These are phyloP conservation scores for Crotalus viridis DNA, from an alignment of 2,113 vertebrate genomes.

Conservation along the genomic window DNA sequence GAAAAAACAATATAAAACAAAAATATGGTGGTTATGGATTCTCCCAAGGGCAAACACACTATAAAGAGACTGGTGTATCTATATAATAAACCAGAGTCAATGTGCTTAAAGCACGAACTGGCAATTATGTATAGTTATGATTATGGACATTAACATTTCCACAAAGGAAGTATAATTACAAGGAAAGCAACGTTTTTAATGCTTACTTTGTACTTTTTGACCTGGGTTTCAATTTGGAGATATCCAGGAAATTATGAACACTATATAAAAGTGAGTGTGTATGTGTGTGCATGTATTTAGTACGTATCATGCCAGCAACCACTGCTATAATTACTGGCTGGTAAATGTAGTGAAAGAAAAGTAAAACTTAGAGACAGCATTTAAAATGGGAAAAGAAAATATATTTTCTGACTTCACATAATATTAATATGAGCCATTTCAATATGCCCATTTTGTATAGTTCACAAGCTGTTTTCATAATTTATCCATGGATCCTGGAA, in stretches of 20 bases:
- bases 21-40: conserved; percentile 34
- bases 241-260: conserved; percentile 47
- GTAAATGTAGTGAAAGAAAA: conserved; percentile 28
- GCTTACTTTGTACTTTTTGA: conserved; percentile 49
- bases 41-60: conserved; percentile 48
- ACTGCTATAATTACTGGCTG: conserved; percentile 37
- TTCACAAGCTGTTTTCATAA: not conserved
- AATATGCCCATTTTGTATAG: not conserved
- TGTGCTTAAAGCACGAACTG: conserved; percentile 51
- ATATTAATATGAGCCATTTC: not conserved
- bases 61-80: conserved; percentile 35
- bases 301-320: conserved; percentile 35
- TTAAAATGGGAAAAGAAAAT: conserved; percentile 6
- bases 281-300: conserved; percentile 36
- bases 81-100: conserved; percentile 43
- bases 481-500: not conserved
- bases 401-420: conserved; percentile 23
- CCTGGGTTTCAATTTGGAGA: conserved; percentile 46
- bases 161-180: conserved; percentile 53
- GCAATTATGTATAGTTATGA: conserved; percentile 56
- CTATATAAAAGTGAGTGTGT: conserved; percentile 12
- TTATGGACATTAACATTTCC: conserved; percentile 59
- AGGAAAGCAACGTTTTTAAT: conserved; percentile 19
- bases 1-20: not conserved
- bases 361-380: conserved; percentile 1